Conservation (phyloP, 64 coral and sea anemone genomes). For the Stichodactyla mertensii region DNA sequence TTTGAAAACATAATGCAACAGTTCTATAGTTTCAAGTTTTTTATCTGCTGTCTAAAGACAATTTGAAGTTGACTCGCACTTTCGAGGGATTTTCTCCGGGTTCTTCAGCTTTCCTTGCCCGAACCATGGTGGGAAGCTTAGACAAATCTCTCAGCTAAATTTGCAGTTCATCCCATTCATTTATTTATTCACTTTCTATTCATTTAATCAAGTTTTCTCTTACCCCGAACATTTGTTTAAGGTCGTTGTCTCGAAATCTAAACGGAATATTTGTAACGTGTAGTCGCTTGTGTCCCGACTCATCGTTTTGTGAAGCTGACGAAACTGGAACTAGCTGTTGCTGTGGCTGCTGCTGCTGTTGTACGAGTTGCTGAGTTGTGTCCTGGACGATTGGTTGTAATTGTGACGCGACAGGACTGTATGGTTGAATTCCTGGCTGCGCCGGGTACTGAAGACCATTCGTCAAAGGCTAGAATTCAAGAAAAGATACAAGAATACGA, state of each 20-base stretch:
- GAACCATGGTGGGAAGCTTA: too few species aligned
- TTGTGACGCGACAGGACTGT: conserved; percentile 24
- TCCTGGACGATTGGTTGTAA: neutral
- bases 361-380: neutral
- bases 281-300: conserved; percentile 62
- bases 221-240: conserved; percentile 98
- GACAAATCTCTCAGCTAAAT: too few species aligned
- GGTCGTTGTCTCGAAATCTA: conserved; percentile 88
- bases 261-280: conserved; percentile 97
- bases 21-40: too few species aligned
- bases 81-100: too few species aligned
- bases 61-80: too few species aligned
- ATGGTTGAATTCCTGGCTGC: conserved; percentile 28
- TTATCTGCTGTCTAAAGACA: too few species aligned
- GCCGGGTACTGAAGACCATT: conserved; percentile 54
- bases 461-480: conserved; percentile 20
- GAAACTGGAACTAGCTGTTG: conserved; percentile 18
- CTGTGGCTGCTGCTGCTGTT: conserved; percentile 17
- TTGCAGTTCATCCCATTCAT: too few species aligned
- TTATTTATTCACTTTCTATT: neutral
- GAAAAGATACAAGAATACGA: neutral
- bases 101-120: too few species aligned
- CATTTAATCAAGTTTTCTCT: neutral
- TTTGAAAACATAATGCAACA: too few species aligned
- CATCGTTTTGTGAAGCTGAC: conserved; percentile 14